These are phyloP conservation scores for Ibycter americanus DNA, from an alignment of 2,797 vertebrate species.

Conservation along the genomic window DNA sequence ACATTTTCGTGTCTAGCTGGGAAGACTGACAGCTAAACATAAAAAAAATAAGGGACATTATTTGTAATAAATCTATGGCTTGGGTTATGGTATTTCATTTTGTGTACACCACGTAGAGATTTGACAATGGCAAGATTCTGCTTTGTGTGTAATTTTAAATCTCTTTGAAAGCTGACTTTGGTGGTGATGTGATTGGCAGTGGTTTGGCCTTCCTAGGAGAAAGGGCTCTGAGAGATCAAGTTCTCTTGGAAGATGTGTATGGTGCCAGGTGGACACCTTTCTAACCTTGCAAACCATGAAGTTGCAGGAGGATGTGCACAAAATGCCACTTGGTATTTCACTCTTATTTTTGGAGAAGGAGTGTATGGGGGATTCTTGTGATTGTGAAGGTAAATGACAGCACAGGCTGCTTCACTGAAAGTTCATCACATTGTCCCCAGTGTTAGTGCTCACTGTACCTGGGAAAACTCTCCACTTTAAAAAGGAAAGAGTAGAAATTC, in stretches of 20 bases:
- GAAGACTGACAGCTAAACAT: not conserved
- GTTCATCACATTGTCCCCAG: not conserved
- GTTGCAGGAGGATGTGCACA: not conserved
- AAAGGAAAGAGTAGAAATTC: not conserved
- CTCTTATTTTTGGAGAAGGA: not conserved
- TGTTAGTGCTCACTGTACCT: not conserved
- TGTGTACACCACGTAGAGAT: not conserved
- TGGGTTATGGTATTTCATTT: not conserved
- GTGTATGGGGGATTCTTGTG: not conserved
- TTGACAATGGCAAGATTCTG: not conserved
- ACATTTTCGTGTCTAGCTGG: not conserved
- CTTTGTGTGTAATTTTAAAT: not conserved
- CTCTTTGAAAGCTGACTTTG: not conserved
- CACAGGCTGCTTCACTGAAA: not conserved
- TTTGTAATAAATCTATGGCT: not conserved
- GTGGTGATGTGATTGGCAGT: not conserved
- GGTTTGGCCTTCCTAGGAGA: not conserved
- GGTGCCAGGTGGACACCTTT: not conserved
- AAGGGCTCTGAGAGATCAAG: not conserved
- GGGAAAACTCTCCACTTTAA: not conserved
- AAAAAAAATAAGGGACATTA: not conserved
- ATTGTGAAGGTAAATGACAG: conserved; percentile 10
- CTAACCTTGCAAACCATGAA: not conserved
- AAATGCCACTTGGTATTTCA: not conserved
- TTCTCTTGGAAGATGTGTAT: not conserved